Conservation (phyloP, 2,888 invertebrate genomes). For the Eupsilia transversa region DNA sequence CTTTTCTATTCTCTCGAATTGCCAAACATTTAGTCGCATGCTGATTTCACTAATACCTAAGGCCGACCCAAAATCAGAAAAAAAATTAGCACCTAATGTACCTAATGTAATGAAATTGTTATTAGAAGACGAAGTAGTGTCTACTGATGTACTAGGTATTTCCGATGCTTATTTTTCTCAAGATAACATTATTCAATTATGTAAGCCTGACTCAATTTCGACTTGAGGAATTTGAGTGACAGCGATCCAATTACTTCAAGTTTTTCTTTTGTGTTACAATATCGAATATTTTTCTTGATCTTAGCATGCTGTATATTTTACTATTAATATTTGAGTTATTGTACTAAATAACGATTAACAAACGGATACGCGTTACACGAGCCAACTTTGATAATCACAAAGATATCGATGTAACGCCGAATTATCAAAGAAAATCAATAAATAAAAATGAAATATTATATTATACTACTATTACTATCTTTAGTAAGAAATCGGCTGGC, state of each 20-base stretch:
- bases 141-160: background rate
- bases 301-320: background rate
- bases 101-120: background rate
- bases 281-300: background rate
- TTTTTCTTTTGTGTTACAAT: slow-evolving; percentile 5
- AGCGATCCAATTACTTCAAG: slow-evolving; percentile 22
- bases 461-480: no score
- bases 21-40: background rate
- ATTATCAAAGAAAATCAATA: background rate
- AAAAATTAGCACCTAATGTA: background rate
- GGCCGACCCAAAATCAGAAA: background rate
- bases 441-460: background rate
- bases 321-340: no score
- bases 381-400: background rate
- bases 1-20: background rate
- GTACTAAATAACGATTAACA: background rate
- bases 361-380: background rate
- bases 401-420: background rate
- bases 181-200: slow-evolving; percentile 29
- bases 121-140: background rate
- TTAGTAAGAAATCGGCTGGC: background rate
- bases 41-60: background rate
- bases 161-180: slow-evolving; percentile 10
- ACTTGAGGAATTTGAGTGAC: slow-evolving; percentile 30
- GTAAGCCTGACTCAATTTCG: slow-evolving; percentile 24